Evolutionary conservation across 1,140 invertebrate genomes (phyloP).

Genomic region (Apis dorsata): DNA sequence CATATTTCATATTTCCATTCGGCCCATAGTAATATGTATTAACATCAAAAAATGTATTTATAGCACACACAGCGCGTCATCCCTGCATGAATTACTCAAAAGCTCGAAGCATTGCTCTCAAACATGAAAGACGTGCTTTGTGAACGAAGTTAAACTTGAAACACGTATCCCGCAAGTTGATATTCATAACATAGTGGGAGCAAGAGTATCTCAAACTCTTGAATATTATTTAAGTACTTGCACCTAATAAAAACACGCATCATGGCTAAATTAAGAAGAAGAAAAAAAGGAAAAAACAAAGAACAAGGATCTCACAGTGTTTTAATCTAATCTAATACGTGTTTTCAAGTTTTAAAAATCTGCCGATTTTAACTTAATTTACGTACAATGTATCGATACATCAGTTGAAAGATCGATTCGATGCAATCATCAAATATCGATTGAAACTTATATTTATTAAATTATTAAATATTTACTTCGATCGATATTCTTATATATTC

Average conservation of each 20-base stretch:
- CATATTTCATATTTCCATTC: background rate
- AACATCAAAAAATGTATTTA: background rate
- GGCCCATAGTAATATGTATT: no score
- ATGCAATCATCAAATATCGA: no score
- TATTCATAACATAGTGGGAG: background rate
- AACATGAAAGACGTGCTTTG: constrained; percentile 17
- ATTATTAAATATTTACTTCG: no score
- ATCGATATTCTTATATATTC: no score
- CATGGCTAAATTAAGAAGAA: no score
- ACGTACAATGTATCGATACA: no score
- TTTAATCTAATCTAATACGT: no score
- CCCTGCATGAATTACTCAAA: constrained; percentile 18
- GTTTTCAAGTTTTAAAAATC: no score
- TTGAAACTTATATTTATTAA: no score
- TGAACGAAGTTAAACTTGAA: background rate
- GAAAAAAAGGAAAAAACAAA: background rate
- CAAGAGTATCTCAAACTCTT: background rate
- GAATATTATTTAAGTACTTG: background rate
- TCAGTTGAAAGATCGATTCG: no score
- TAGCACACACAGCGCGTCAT: background rate
- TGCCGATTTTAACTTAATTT: no score
- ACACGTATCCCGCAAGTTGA: background rate
- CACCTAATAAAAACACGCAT: background rate
- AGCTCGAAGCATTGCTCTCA: constrained; percentile 1
- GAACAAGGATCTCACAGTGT: background rate